Base-by-base conservation (phyloP, 2,888 invertebrate genomes). In the Eudiplozoon nipponicum region DNA sequence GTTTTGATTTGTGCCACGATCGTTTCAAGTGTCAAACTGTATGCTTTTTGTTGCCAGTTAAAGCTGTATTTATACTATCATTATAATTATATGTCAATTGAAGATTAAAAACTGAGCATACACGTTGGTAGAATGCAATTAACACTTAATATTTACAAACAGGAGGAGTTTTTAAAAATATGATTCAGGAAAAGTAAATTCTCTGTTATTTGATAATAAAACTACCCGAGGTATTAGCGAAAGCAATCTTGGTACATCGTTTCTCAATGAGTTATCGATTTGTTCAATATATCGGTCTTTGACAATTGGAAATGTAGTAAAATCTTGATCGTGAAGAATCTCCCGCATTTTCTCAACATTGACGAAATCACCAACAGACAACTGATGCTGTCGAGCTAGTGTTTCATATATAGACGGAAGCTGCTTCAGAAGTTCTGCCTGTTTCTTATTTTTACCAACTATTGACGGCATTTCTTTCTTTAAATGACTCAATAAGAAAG, bases 161-260 rank as follows among this genome's bases (percentile, higher is more conserved):
- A n/a, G n/a, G n/a, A n/a, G n/a, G n/a, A n/a, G n/a, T n/a, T n/a
- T n/a, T n/a, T n/a, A n/a, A n/a, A n/a, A n/a, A n/a, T n/a, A n/a
- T n/a, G n/a, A n/a, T n/a, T n/a, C n/a, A n/a, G n/a, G n/a, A n/a
- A n/a, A n/a, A n/a, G n/a, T n/a, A n/a, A n/a, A n/a, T n/a, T n/a
- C n/a, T n/a, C n/a, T n/a, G n/a, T n/a, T n/a, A n/a, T n/a, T n/a
- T n/a, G n/a, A n/a, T n/a, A n/a, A n/a, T n/a, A n/a, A n/a, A n/a
- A n/a, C n/a, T n/a, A n/a, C n/a, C n/a, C n/a, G n/a, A n/a, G n/a
- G n/a, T n/a, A n/a, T n/a, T n/a, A n/a, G n/a, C n/a, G n/a, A n/a
- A n/a, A n/a, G n/a, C n/a, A n/a, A n/a, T n/a, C n/a, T n/a, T n/a
- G 86, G 75, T 47, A 94, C 90, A 57, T 94, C 90, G 38, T 73